These are phyloP conservation scores for Rattus rattus DNA, from an alignment of 2,113 vertebrate species.

Conservation along the genomic window DNA sequence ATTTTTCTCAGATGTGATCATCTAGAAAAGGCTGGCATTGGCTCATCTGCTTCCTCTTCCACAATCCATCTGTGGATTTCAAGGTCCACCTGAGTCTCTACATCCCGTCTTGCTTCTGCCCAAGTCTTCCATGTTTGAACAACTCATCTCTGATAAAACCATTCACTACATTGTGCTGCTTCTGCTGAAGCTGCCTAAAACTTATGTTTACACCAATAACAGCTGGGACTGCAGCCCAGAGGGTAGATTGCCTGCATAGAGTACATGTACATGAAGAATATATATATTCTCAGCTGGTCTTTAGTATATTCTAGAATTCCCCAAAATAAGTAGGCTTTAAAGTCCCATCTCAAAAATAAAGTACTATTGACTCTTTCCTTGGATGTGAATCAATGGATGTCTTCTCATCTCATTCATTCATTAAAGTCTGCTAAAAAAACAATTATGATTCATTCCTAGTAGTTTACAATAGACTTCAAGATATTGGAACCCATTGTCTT, in stretches of 20 bases:
- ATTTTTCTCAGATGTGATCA: conserved; percentile 25
- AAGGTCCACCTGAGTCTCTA: not conserved
- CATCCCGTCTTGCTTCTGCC: not conserved
- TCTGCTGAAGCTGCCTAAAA: not conserved
- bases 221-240: not conserved
- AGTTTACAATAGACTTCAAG: not conserved
- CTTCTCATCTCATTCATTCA: not conserved
- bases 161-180: not conserved
- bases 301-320: not conserved
- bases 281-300: not conserved
- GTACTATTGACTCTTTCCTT: not conserved
- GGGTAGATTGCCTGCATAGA: not conserved
- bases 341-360: not conserved
- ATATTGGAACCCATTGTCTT: not conserved
- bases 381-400: not conserved
- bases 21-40: not conserved
- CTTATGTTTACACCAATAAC: not conserved
- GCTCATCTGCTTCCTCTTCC: not conserved
- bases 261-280: not conserved
- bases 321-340: not conserved
- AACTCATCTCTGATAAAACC: not conserved
- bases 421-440: not conserved
- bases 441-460: not conserved
- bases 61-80: conserved; percentile 20
- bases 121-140: not conserved